phyloP scores from a whole-genome alignment of 2,113 vertebrate genomes.

The Mustelus asterias region DNA sequence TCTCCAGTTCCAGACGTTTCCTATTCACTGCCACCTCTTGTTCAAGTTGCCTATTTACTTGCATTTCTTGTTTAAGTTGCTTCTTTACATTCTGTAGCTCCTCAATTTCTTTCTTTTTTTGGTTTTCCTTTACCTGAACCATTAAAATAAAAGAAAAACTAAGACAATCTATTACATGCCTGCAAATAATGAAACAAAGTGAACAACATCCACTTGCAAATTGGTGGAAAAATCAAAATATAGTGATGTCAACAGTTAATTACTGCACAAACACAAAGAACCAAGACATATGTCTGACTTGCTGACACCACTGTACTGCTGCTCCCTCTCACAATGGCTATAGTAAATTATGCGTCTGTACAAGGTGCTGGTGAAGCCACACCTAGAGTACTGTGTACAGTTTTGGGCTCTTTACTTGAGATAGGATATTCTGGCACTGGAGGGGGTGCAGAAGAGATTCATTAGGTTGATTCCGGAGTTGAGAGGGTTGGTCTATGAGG shows the following conservation, averaged over 20 bases:
- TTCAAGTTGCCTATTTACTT: constrained; percentile 66
- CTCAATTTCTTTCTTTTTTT: constrained; percentile 71
- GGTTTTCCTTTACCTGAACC: constrained; percentile 69
- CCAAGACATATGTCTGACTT: not conserved
- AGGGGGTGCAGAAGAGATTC: too few species aligned
- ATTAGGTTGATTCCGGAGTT: too few species aligned
- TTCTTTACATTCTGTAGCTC: constrained; percentile 72
- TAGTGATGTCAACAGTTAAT: not conserved
- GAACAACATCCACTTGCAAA: not conserved
- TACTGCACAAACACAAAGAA: not conserved
- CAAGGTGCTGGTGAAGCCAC: too few species aligned
- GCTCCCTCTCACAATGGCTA: not conserved
- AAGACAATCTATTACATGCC: not conserved
- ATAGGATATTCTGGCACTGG: too few species aligned
- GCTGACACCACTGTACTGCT: not conserved
- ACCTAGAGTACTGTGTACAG: too few species aligned
- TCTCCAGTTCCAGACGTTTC: constrained; percentile 76
- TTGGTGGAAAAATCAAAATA: not conserved
- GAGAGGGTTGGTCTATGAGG: too few species aligned
- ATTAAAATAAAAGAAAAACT: constrained; percentile 26
- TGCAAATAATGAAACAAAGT: not conserved
- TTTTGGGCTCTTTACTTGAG: too few species aligned
- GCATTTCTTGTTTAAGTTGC: constrained; percentile 72
- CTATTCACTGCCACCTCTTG: constrained; percentile 70
- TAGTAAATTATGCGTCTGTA: too few species aligned